A percentile compares a stretch with the other conserved stretches of the same genome.
Evolutionary conservation across 2,797 vertebrate genomes (phyloP).

Genomic region (Neosalanx taihuensis): DNA sequence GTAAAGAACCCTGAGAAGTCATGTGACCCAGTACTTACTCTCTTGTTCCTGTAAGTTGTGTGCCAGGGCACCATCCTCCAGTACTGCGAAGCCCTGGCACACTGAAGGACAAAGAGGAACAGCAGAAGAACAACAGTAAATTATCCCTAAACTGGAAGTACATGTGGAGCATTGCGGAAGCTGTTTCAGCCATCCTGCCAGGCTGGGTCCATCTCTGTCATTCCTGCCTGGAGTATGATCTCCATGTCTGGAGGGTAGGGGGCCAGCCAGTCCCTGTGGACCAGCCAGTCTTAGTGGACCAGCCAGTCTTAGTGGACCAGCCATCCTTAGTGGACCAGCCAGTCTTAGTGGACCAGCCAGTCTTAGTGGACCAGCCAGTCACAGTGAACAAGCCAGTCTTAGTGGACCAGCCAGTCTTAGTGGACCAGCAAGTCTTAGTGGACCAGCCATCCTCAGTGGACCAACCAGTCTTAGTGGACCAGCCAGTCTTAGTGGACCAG

Average conservation of each 20-base stretch:
- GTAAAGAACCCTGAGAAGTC: not conserved
- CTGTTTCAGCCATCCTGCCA: not conserved
- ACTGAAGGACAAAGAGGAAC: constrained; percentile 61
- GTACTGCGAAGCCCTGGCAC: constrained; percentile 71
- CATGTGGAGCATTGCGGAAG: constrained; percentile 23
- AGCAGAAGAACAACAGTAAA: constrained; percentile 4
- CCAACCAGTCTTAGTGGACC: too few species aligned
- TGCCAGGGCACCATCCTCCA: constrained; percentile 74
- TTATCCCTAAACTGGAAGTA: constrained; percentile 23
- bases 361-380: too few species aligned
- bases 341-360: too few species aligned
- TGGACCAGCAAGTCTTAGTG: too few species aligned
- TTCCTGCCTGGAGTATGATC: constrained; percentile 30
- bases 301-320: too few species aligned
- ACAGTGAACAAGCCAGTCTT: too few species aligned
- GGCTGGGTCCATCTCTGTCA: constrained; percentile 14
- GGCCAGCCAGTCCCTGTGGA: constrained; percentile 2
- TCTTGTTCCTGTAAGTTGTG: constrained; percentile 78
- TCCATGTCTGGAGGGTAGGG: constrained; percentile 17
- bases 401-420: constrained; percentile 18
- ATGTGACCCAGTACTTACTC: constrained; percentile 61
- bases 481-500: too few species aligned
- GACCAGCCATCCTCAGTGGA: not conserved
- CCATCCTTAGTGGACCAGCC: not conserved
- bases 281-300: constrained; percentile 8